Conservation (phyloP, 2,888 invertebrate genomes). For the Parasteatoda lunata region DNA sequence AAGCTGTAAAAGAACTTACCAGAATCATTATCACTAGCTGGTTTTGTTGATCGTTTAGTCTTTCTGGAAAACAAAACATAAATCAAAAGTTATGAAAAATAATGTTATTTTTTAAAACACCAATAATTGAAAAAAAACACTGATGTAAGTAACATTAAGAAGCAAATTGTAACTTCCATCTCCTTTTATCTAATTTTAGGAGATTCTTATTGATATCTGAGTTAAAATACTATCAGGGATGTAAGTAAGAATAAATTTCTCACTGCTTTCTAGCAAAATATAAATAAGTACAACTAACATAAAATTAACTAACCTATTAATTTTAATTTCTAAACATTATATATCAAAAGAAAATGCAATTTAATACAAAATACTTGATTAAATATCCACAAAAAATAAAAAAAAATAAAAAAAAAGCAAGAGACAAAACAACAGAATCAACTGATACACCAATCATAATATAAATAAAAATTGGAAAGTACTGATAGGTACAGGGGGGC, state of each 20-base stretch:
- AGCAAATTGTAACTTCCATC: background rate
- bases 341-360: too few relatives aligned
- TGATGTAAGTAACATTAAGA: background rate
- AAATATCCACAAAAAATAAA: background rate
- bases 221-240: slow-evolving; percentile 3
- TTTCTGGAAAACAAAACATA: slow-evolving; percentile 22
- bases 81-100: background rate
- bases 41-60: slow-evolving; percentile 22
- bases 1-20: slow-evolving; percentile 15
- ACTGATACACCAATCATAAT: too few relatives aligned
- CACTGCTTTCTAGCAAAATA: too few relatives aligned
- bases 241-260: background rate
- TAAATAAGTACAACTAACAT: too few relatives aligned
- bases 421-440: too few relatives aligned
- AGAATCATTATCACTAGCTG: slow-evolving; percentile 28
- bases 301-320: too few relatives aligned
- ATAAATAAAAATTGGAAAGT: too few relatives aligned
- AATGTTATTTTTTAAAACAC: too few relatives aligned
- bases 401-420: background rate
- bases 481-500: too few relatives aligned
- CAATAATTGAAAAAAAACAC: background rate
- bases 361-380: too few relatives aligned
- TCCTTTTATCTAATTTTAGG: background rate
- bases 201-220: background rate
- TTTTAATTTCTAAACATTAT: too few relatives aligned